Evolutionary conservation across 2,888 invertebrate genomes (phyloP), one percentile per base, ranked within the genome.

Genomic region (Tethea ocularis): DNA sequence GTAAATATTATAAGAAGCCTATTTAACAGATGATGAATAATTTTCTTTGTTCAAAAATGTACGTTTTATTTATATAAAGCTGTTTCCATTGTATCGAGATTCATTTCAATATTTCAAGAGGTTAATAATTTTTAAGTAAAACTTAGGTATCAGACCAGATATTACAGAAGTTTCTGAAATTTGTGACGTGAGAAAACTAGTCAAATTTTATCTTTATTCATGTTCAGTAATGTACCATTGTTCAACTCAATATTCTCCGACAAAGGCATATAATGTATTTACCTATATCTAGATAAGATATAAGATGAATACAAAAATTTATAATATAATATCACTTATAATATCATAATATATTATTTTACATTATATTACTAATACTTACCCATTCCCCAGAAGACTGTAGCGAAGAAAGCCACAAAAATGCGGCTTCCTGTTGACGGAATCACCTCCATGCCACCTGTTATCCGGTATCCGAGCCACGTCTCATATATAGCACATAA

Each of bases 311-410:
- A 29, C 10, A 29, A 29, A 10, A 29, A 29, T 8, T 2, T 24
- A n/a, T n/a, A n/a, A n/a, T n/a, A n/a, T n/a, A n/a, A n/a, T n/a
- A n/a, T n/a, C 7, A 29, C 29, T 10, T 29, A 8, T 8, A 10
- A 8, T 29, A 29, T 26, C 26, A 7, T 5, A 26, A 26, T 6
- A 26, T 26, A 26, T 29, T 1, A 13, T 33, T 33, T 13, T 46
- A n/a, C 6, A 10, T 10, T n/a, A 1, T 10, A n/a, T n/a, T 38
- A 46, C 46, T 10, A 20, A 20, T 46, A 46, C 91, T 90, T 70
- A 93, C 92, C 92, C 83, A 92, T 90, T 69, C 90, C 90, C 91
- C 91, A 92, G 68, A 92, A 89, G 63, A 88, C 83, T 22, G 88
- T 88, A 68, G 89, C 87, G 72, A 91, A 86, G 79, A 92, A 90